These are phyloP conservation scores for Ennomos fuscantarius DNA, from an alignment of 2,888 invertebrate genomes.

Conservation along the genomic window DNA sequence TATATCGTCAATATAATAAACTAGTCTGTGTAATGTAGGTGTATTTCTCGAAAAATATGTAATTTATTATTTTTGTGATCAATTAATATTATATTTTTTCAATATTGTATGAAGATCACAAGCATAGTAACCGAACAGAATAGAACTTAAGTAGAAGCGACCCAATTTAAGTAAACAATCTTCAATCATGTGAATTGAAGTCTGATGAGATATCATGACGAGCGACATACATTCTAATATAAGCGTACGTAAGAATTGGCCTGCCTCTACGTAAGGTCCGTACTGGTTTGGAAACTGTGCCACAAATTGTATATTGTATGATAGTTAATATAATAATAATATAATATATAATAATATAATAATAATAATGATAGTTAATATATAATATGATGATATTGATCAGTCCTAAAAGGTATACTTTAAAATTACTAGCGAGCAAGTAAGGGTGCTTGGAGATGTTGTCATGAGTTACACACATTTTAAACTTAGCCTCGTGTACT, in stretches of 20 bases:
- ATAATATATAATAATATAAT: constrained; percentile 6
- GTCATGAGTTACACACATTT: constrained; percentile 51
- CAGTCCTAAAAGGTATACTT: constrained; percentile 49
- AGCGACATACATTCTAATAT: not conserved
- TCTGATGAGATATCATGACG: no score
- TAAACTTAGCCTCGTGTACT: constrained; percentile 58
- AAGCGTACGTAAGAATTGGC: not conserved
- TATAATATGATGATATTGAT: constrained; percentile 21
- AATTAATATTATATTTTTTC: constrained; percentile 1
- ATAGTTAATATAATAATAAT: not conserved
- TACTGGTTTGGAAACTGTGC: constrained; percentile 7
- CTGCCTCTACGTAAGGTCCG: not conserved
- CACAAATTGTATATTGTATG: constrained; percentile 10
- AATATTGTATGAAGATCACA: constrained; percentile 4
- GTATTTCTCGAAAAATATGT: constrained; percentile 11
- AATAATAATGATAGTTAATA: not conserved
- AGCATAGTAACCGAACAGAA: not conserved
- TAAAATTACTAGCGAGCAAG: constrained; percentile 48
- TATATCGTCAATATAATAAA: constrained; percentile 21
- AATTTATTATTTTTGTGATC: constrained; percentile 16
- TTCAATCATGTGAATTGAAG: not conserved
- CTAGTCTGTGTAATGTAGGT: constrained; percentile 24
- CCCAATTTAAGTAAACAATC: not conserved
- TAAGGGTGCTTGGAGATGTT: constrained; percentile 60
- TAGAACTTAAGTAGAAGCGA: not conserved